Conservation (phyloP, 2,888 invertebrate genomes). For the Disparrhopalites patrizii region DNA sequence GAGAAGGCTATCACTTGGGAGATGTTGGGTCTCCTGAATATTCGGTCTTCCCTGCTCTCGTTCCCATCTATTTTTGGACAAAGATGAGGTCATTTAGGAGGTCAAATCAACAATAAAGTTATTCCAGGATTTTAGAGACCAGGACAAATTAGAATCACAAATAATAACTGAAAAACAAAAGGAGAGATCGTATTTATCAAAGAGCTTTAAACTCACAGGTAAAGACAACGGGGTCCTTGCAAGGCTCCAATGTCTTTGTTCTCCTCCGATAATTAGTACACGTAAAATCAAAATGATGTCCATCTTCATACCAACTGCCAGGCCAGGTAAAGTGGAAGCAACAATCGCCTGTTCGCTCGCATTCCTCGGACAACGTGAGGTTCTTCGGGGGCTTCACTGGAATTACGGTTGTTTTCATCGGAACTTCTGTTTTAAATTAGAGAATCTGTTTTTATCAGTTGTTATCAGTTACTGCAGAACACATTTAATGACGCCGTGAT, state of each 20-base stretch:
- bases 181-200: not conserved
- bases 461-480: too few relatives aligned
- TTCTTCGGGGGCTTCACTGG: too few relatives aligned
- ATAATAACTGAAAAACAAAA: too few relatives aligned
- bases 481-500: too few relatives aligned
- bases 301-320: not conserved
- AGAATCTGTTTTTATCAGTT: too few relatives aligned
- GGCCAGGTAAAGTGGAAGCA: constrained; percentile 22
- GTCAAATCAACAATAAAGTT: too few relatives aligned
- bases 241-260: not conserved
- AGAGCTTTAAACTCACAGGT: constrained; percentile 7
- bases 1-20: not conserved
- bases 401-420: not conserved
- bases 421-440: too few relatives aligned
- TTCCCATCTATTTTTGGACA: too few relatives aligned
- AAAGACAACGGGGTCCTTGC: constrained; percentile 12
- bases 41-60: not conserved
- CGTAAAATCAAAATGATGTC: not conserved
- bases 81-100: too few relatives aligned
- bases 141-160: too few relatives aligned
- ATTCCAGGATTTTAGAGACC: too few relatives aligned
- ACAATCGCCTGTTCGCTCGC: not conserved
- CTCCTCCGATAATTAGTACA: not conserved
- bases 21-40: constrained; percentile 11
- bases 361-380: too few relatives aligned